Base-by-base conservation (phyloP, 2,888 invertebrate species). In the Hesperia comma region DNA sequence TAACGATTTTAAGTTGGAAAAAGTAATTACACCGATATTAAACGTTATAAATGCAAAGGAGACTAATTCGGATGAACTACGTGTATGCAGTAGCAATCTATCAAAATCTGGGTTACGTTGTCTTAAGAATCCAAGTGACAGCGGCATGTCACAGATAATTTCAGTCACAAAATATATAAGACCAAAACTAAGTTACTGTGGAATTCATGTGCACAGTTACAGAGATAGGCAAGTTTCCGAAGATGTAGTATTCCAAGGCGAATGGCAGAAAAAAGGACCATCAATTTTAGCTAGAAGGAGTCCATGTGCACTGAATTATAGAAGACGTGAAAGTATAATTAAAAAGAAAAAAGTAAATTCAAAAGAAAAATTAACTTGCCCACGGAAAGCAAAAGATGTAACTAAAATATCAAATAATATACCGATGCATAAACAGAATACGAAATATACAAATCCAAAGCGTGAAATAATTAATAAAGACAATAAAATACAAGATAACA, bases 171-270 rank as follows among this genome's bases (percentile, higher is more conserved):
- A 77, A 69, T 74, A 72, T 57, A 57, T 74, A 51, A 75, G 73
- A 6, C 77, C 79, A 4, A 85, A 76, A 69, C 72, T 92, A 49
- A 79, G 81, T 62, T 83, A 79, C 72, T 90, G 90, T 46, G 88
- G 86, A 26, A 79, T 90, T 19, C 82, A 88, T 72, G 79, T 92
- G n/a, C 87, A 91, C 68, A 90, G 90, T 73, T 92, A 84, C 67
- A 88, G 77, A 74, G 82, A 88, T 51, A 85, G 78, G 73, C 75
- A 82, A 70, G 69, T 76, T 12, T 86, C 81, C 32, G 86, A 90
- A 74, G 92, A 92, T 73, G 79, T 92, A 26, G 75, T 91, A n/a
- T 92, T 80, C 71, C 90, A 89, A 79, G 91, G 92, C 56, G 79
- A 86, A 64, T 92, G 91, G 92, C 86, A 89, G 72, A 77, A 74